phyloP scores from a whole-genome alignment of 2,113 vertebrate genomes.

The Thunnus maccoyii region DNA sequence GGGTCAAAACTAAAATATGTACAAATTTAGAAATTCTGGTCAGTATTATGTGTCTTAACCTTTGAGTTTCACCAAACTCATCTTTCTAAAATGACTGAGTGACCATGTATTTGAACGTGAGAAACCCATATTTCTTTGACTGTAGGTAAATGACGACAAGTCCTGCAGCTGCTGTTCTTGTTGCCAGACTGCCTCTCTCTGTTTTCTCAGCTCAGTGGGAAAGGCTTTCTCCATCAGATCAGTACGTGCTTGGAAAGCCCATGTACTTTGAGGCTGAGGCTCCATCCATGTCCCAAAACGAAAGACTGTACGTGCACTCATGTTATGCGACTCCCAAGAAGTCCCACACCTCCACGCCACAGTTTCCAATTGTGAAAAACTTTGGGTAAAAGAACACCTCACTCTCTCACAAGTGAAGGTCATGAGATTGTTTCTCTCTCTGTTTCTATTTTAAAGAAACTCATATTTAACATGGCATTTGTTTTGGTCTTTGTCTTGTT shows the following conservation, averaged over 20 bases:
- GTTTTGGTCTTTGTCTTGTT: neutral
- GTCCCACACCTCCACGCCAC: slow-evolving; percentile 60
- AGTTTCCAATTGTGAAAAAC: slow-evolving; percentile 75
- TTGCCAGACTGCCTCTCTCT: neutral
- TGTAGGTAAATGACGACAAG: neutral
- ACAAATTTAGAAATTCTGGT: no score
- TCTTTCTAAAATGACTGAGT: neutral
- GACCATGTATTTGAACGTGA: neutral
- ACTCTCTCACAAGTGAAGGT: neutral
- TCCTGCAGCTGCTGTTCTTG: neutral
- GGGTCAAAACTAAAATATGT: no score
- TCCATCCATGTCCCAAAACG: slow-evolving; percentile 19
- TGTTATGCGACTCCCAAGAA: slow-evolving; percentile 72
- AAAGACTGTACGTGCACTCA: slow-evolving; percentile 76
- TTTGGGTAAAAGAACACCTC: slow-evolving; percentile 73
- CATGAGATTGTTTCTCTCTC: neutral
- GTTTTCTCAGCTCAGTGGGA: slow-evolving; percentile 75
- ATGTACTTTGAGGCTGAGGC: slow-evolving; percentile 80
- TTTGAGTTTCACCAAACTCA: neutral
- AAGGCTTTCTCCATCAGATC: slow-evolving; percentile 48
- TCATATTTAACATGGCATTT: no score
- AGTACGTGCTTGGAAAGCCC: slow-evolving; percentile 70
- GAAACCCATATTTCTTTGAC: neutral
- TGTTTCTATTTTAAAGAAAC: neutral
- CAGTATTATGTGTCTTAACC: neutral